Conservation (phyloP, 2,113 vertebrate species). For the Gavia stellata region DNA sequence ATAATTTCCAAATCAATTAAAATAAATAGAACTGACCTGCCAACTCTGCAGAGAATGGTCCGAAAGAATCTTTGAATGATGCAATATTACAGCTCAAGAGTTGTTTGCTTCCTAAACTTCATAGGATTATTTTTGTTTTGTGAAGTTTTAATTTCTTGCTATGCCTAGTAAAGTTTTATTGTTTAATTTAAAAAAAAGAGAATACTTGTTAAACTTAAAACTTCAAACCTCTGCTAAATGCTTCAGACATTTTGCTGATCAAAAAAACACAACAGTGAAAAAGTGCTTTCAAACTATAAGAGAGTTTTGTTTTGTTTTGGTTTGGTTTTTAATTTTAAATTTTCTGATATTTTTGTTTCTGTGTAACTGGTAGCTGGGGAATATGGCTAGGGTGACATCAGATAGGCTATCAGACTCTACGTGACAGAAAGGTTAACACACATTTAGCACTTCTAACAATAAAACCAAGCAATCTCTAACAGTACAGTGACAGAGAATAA, state of each 20-base stretch:
- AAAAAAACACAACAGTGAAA: neutral
- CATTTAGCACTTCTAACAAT: neutral
- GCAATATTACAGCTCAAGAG: neutral
- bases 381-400: neutral
- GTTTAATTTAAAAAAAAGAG: neutral
- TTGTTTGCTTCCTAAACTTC: neutral
- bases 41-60: neutral
- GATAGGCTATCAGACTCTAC: neutral
- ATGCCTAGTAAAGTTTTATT: neutral
- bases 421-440: neutral
- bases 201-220: neutral
- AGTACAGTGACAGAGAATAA: neutral
- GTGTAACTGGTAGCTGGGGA: neutral
- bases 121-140: neutral
- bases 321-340: neutral
- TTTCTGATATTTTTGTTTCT: neutral
- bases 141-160: neutral
- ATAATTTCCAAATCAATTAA: neutral
- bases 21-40: neutral
- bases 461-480: neutral
- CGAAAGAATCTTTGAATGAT: neutral
- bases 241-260: neutral
- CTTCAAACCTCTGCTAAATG: neutral
- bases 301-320: rapidly evolving
- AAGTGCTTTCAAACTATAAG: neutral